phyloP scores from a whole-genome alignment of 2,888 invertebrate species.

The Pharmacophagus antenor region DNA sequence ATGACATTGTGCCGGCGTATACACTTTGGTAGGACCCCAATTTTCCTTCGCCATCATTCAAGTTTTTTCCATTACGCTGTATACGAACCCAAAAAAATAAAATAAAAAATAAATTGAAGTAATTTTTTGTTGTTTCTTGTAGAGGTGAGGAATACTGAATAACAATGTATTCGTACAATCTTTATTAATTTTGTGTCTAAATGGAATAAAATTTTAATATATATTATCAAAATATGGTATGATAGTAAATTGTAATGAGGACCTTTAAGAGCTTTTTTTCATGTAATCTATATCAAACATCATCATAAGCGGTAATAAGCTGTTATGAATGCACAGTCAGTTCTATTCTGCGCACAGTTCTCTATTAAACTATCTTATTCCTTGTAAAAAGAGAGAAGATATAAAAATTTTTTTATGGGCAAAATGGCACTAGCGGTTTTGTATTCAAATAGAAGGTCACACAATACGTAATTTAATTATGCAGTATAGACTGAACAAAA shows the following conservation, averaged over 20 bases:
- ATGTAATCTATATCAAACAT: no score
- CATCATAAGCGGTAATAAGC: no score
- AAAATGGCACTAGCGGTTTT: no score
- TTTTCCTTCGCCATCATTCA: constrained; percentile 46
- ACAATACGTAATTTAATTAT: background rate
- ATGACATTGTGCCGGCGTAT: constrained; percentile 35
- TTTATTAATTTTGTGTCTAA: background rate
- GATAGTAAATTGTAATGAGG: no score
- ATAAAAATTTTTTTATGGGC: no score
- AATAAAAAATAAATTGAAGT: constrained; percentile 14
- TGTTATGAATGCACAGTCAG: no score
- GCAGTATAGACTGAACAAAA: background rate
- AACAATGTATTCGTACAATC: background rate
- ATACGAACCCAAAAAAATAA: constrained; percentile 32
- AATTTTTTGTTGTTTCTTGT: background rate
- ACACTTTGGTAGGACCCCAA: constrained; percentile 45
- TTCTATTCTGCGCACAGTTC: no score
- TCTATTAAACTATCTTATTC: no score
- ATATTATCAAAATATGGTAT: no score
- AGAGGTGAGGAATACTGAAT: background rate
- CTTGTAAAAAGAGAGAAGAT: no score
- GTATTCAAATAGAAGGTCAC: background rate
- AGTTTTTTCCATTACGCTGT: constrained; percentile 48
- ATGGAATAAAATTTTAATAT: background rate
- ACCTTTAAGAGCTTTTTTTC: no score